Percentiles rank a stretch among this genome's conserved stretches.
Evolutionary conservation across 2,113 vertebrate species (phyloP).

Genomic region (Phainopepla nitens): DNA sequence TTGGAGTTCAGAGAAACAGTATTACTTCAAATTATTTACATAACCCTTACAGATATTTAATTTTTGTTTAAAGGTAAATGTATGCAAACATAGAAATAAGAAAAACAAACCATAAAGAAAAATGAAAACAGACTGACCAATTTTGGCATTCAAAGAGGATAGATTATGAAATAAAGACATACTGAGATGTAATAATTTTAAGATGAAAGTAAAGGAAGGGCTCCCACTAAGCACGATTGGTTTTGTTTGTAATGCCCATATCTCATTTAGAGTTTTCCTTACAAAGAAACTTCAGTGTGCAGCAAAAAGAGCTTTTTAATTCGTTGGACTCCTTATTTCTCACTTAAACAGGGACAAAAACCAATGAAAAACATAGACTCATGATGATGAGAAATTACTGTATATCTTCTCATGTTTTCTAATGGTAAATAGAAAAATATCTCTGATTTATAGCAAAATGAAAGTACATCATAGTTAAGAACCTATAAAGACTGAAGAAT

Average conservation of each 20-base stretch:
- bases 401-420: not conserved
- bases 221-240: not conserved
- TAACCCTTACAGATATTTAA: not conserved
- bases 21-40: not conserved
- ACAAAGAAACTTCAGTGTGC: not conserved
- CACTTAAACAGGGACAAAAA: not conserved
- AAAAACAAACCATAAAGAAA: not conserved
- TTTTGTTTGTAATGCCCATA: not conserved
- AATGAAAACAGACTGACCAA: not conserved
- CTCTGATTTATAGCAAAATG: not conserved
- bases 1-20: not conserved
- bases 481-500: not conserved
- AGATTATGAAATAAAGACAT: not conserved
- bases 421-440: not conserved
- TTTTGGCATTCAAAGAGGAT: not conserved
- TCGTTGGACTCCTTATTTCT: not conserved
- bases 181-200: not conserved
- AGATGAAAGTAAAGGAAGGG: not conserved
- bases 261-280: not conserved
- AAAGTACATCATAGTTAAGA: not conserved
- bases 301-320: not conserved
- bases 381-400: not conserved
- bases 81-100: not conserved
- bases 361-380: not conserved
- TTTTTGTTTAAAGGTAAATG: not conserved